Evolutionary conservation across 1,140 invertebrate species (phyloP), one percentile per base, ranked within the genome.

Genomic region (Lethrus apterus): DNA sequence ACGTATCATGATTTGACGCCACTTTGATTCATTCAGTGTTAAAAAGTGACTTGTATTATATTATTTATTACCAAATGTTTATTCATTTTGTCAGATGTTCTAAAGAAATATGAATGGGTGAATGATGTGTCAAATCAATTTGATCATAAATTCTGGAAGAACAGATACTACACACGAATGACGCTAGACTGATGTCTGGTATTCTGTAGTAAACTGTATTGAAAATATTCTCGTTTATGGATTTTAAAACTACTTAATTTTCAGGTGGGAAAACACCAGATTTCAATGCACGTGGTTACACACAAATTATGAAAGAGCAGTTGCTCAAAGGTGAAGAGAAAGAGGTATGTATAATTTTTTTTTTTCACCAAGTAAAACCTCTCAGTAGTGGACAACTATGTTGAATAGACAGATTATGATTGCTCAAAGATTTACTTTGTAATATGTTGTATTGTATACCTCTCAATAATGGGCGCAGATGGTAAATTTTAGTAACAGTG

Each of bases 191-290:
- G 40, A 23, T 18, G 24, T 15, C 40, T 42, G 11, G 40, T 38
- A 21, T 15, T 24, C 18, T 42, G 21, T 38, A 38, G 35, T 38
- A 38, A 38, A 38, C 35, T 38, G 35, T 38, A 38, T 38, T 38
- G 5, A 38, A 21, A 38, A 38, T 21, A 21, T 42, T 42, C 40
- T 42, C n/a, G n/a, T n/a, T n/a, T n/a, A n/a, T n/a, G n/a, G n/a
- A 42, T 42, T 19, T 42, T 42, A 13, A 42, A 26, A 15, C 14
- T 24, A 65, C 66, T 73, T 66, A 66, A 56, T 70, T 86, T 92
- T 55, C 78, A 97, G 93, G 94, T 73, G 96, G 94, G 8, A 98
- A 98, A 74, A 99, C 96, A 15, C 96, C 96, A 30, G 94, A 98
- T 80, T 74, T 90, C 50, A 83, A 87, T 46, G 89, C 90, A 5